Conservation (phyloP, 2,797 vertebrate genomes). For the Lutjanus campechanus region DNA sequence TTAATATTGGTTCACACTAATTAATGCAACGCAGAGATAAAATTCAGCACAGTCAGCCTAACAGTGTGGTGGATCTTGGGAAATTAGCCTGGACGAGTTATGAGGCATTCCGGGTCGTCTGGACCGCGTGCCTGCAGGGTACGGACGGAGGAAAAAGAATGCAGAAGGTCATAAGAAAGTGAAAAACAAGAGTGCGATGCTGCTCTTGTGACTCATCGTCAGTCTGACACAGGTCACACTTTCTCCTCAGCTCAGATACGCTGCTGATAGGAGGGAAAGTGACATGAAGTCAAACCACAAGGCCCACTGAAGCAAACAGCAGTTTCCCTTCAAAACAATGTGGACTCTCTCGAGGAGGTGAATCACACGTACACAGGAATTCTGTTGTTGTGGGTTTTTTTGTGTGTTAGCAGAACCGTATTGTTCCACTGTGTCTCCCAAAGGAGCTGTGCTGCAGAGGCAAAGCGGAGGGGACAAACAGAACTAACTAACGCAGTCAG, state of each 20-base stretch:
- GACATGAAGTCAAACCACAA: neutral
- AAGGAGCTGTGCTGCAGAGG: neutral
- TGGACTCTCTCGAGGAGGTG: slow-evolving; percentile 13
- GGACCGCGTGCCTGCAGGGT: neutral
- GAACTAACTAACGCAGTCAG: neutral
- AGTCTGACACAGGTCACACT: slow-evolving; percentile 2
- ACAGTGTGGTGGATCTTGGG: neutral
- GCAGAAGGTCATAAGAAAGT: neutral
- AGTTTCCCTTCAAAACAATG: slow-evolving; percentile 34
- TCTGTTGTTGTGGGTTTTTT: neutral
- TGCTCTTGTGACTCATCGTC: neutral
- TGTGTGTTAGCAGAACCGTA: slow-evolving; percentile 11
- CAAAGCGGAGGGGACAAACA: neutral
- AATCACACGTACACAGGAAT: slow-evolving; percentile 28
- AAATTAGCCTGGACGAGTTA: slow-evolving; percentile 24
- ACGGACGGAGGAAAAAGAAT: neutral
- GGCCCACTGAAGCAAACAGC: neutral
- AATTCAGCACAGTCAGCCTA: neutral
- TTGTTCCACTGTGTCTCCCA: slow-evolving; percentile 28
- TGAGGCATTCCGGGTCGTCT: neutral
- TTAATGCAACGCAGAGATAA: slow-evolving; percentile 6
- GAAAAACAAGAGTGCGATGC: neutral
- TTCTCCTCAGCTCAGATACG: neutral
- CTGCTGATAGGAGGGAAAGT: neutral
- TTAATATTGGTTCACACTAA: slow-evolving; percentile 1